Evolutionary conservation across 1,140 invertebrate species (phyloP), one percentile per base, ranked within the genome.

Genomic region (Eupeodes corollae): DNA sequence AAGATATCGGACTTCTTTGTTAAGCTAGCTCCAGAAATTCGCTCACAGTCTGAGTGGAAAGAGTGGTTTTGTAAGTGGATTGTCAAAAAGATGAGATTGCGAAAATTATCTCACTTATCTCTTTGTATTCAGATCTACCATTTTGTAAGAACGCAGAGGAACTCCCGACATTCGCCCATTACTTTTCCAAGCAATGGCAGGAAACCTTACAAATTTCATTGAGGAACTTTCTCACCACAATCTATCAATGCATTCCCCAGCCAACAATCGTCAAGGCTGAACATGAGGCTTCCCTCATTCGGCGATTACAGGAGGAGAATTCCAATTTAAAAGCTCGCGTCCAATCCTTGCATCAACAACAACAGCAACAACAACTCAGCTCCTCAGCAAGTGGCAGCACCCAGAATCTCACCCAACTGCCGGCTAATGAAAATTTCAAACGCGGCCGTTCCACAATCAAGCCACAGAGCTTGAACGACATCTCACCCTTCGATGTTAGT

Each of bases 181-280:
- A 91, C 65, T 98, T 96, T 67, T 90, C 84, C 30, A 82, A 86
- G 52, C 86, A 90, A 47, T 98, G 92, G 92, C 92, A 96, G 64
- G 93, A 97, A 61, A 94, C 88, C 37, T 79, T 94, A 57, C 68
- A 92, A 35, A 78, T 96, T n/a, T 95, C 92, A 1, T 71, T 98
- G 16, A 88, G 94, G 61, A 98, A 98, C 70, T 90, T 97, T 59
- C 73, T 98, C 33, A 84, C 91, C 18, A 88, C 89, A 31, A 82
- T 94, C 40, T 91, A 88, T 60, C 86, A 89, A 71, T 87, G 83
- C 61, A 83, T 88, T 77, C 86, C 82, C 26, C 79, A 82, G 56
- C 91, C 91, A 42, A 83, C 83, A 2, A 75, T 96, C 32, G 77
- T 88, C 34, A 83, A 82, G 48, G 90, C 86, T 61, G 88, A 91